Evolutionary conservation across 2,113 vertebrate species (phyloP).

Genomic region (Candoia aspera): DNA sequence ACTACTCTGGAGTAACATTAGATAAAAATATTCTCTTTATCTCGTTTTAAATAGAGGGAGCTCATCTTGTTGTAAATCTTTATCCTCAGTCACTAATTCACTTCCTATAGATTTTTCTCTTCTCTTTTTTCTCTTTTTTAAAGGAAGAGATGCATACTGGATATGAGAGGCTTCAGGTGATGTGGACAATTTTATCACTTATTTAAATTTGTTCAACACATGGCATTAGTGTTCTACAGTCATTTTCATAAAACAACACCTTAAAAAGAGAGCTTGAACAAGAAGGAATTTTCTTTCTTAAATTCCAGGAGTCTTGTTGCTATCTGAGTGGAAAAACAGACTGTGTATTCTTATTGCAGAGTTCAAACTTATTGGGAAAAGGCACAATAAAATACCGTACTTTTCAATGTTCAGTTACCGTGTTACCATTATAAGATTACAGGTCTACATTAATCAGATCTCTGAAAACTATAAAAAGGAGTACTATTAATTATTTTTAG

Average conservation of each 20-base stretch:
- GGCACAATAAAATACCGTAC: not conserved
- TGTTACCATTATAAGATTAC: not conserved
- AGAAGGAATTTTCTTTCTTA: not conserved
- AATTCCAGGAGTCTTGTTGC: not conserved
- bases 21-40: not conserved
- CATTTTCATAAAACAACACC: accelerated
- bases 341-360: accelerated
- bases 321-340: not conserved
- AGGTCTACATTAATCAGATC: not conserved
- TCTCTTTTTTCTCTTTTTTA: not conserved
- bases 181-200: not conserved
- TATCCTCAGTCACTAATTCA: not conserved
- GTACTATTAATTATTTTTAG: not conserved
- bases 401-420: not conserved
- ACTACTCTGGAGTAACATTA: not conserved
- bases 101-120: not conserved
- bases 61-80: not conserved
- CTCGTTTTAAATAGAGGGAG: not conserved
- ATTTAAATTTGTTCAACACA: not conserved
- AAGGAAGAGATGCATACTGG: not conserved
- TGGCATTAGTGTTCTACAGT: not conserved
- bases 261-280: not conserved
- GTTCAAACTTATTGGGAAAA: not conserved
- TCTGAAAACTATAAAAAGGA: constrained; percentile 8
- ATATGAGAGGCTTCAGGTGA: not conserved